Percentiles rank a stretch among this genome's conserved stretches.
Conservation (phyloP, 1,140 invertebrate species). For the Drosophila baimaii region DNA sequence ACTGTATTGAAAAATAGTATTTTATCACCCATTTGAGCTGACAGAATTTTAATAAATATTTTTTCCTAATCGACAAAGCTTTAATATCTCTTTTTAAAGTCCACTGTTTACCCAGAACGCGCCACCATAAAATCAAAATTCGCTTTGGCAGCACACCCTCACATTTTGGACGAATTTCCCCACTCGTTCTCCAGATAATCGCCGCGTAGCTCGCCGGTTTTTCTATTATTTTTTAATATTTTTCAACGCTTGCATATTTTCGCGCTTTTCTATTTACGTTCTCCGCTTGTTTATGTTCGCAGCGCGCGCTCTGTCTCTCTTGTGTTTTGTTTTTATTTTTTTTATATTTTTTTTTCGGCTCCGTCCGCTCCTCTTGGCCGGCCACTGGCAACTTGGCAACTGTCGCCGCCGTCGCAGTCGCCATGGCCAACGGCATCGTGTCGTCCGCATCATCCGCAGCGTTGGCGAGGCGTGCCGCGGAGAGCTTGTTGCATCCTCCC, state of each 20-base stretch:
- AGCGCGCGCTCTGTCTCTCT: constrained; percentile 12
- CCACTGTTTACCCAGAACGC: neutral
- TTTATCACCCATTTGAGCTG: too few species aligned
- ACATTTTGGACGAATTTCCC: neutral
- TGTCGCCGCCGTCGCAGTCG: constrained; percentile 36
- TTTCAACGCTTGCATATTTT: constrained; percentile 60
- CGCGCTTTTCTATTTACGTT: constrained; percentile 59
- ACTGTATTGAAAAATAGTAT: neutral
- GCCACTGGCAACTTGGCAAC: constrained; percentile 67
- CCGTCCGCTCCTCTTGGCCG: constrained; percentile 68
- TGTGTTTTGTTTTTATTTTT: constrained; percentile 35
- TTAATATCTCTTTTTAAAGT: neutral
- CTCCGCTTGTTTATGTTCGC: constrained; percentile 36
- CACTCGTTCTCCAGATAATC: constrained; percentile 21
- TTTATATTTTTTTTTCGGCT: constrained; percentile 49
- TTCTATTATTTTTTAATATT: constrained; percentile 75
- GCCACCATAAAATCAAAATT: constrained; percentile 12
- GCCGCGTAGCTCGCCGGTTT: constrained; percentile 28
- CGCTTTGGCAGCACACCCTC: constrained; percentile 7
- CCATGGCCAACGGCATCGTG: constrained; percentile 18
- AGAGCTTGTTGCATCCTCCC: constrained; percentile 72
- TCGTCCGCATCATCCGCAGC: constrained; percentile 29
- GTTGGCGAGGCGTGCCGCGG: constrained; percentile 50
- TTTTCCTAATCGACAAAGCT: neutral
- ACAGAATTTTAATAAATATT: neutral